These are phyloP conservation scores for Drosophila sordidapex DNA, from an alignment of 2,888 invertebrate genomes.

Conservation along the genomic window DNA sequence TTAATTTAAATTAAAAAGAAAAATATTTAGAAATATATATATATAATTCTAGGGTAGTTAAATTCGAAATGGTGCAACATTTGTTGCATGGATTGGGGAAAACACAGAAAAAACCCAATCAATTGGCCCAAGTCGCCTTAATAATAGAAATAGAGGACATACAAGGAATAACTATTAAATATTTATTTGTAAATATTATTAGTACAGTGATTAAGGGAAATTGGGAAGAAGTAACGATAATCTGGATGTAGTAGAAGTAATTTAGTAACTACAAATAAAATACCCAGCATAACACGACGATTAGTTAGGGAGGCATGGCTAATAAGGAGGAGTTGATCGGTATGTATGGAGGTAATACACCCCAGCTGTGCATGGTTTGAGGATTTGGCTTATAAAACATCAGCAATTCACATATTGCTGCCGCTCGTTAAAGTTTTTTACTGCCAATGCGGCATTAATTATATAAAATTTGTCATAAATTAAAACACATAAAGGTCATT, in stretches of 20 bases:
- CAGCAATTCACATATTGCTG: conserved; percentile 52
- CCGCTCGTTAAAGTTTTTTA: conserved; percentile 56
- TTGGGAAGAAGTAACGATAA: not conserved
- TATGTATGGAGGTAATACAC: not conserved
- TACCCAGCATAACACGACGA: not conserved
- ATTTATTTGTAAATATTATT: not conserved
- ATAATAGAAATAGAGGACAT: too few relatives aligned
- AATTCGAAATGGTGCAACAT: not conserved
- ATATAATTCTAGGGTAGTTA: not conserved
- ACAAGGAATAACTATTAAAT: not conserved
- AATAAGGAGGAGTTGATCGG: not conserved
- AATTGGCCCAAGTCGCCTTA: not conserved
- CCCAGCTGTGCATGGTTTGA: not conserved
- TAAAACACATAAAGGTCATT: conserved; percentile 41
- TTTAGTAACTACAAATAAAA: not conserved
- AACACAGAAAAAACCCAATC: not conserved
- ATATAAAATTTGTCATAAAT: conserved; percentile 51
- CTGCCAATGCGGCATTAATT: conserved; percentile 52
- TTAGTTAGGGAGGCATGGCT: not conserved
- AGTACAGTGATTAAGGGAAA: not conserved
- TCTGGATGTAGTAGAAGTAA: not conserved
- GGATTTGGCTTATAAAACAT: conserved; percentile 31
- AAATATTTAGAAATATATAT: not conserved
- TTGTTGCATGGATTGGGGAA: not conserved
- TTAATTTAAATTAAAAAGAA: not conserved